Base-by-base conservation (phyloP, 2,113 vertebrate genomes). In the Colius striatus region DNA sequence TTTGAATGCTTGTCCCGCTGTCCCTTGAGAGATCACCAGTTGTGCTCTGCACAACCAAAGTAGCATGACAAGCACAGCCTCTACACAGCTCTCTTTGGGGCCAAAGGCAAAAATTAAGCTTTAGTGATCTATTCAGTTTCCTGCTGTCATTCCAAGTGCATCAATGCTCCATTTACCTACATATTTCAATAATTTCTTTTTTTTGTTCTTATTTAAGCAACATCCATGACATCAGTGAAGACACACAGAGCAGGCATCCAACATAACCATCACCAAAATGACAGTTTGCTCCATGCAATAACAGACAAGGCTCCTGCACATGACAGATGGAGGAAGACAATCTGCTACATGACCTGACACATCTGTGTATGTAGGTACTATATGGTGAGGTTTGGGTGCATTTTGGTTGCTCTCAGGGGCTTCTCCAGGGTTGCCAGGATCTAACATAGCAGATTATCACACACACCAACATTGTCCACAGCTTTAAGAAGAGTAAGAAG, bases 341-440 rank as follows among this genome's bases (percentile, higher is more conserved):
- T 4, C 27, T 22, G 25, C 25, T 21, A 4, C 53, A 27, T 0
- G 3, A 29, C 30, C 2, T 5, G 14, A 16, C 27, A 13, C 2
- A 3, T 0, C 0, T 1, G 1, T 29, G 6, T 4, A 6, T 1
- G 0, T 11, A 32, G 32, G 15, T 32, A 14, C 25, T 60, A 7
- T 29, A 1, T 2, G 36, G 13, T 10, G 57, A 92, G 25, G 19
- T 8, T 1, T 54, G 36, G 29, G 34, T 61, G 45, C 15, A 34
- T 45, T 79, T 79, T 73, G 36, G 13, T 41, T 65, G 41, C 30
- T 38, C n/a, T 13, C 16, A 16, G 5, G 2, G 16, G 7, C 7
- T 5, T 70, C 50, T 84, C 80, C 65, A 63, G 32, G 19, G 29
- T 18, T 89, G 36, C 36, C 62, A 27, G 16, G 7, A 60, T 51